Evolutionary conservation across 2,113 vertebrate species (phyloP).

Genomic region (Potamarius usumacintae): DNA sequence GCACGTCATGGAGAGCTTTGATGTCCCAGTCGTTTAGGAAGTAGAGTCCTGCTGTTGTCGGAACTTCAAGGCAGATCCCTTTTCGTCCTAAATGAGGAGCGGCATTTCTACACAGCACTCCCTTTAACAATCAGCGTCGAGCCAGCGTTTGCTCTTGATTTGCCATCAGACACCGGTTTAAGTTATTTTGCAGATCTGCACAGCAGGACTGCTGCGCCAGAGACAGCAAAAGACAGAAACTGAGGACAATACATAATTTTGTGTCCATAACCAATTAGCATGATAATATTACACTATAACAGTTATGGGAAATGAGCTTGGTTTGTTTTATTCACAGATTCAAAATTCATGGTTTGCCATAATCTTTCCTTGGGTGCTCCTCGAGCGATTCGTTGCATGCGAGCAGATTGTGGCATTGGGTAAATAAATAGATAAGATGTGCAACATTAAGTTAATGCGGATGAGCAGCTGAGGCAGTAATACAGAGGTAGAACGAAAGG

Average conservation of each 20-base stretch:
- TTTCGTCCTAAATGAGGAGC: conserved; percentile 69
- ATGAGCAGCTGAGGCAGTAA: conserved; percentile 24
- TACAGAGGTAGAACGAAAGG: conserved; percentile 40
- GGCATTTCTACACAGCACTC: conserved; percentile 66
- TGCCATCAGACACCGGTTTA: conserved; percentile 59
- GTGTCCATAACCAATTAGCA: conserved; percentile 55
- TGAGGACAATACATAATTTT: conserved; percentile 11
- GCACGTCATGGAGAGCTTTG: conserved; percentile 66
- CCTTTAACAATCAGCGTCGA: conserved; percentile 67
- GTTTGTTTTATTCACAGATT: conserved; percentile 49
- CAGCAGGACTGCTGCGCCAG: conserved; percentile 24
- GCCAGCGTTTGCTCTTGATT: conserved; percentile 62
- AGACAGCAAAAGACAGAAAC: neutral
- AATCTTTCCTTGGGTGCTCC: conserved; percentile 47
- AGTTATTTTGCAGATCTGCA: conserved; percentile 37
- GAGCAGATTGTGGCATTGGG: conserved; percentile 43
- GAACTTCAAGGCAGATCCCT: conserved; percentile 64
- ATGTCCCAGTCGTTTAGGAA: conserved; percentile 66
- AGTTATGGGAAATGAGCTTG: conserved; percentile 43
- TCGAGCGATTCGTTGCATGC: conserved; percentile 31
- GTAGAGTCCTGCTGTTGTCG: conserved; percentile 70
- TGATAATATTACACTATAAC: conserved; percentile 41
- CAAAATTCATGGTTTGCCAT: conserved; percentile 46
- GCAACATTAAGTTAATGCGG: conserved; percentile 56
- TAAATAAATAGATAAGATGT: conserved; percentile 54